phyloP scores from a whole-genome alignment of 2,797 vertebrate genomes.

The Phyllotis vaccarum region DNA sequence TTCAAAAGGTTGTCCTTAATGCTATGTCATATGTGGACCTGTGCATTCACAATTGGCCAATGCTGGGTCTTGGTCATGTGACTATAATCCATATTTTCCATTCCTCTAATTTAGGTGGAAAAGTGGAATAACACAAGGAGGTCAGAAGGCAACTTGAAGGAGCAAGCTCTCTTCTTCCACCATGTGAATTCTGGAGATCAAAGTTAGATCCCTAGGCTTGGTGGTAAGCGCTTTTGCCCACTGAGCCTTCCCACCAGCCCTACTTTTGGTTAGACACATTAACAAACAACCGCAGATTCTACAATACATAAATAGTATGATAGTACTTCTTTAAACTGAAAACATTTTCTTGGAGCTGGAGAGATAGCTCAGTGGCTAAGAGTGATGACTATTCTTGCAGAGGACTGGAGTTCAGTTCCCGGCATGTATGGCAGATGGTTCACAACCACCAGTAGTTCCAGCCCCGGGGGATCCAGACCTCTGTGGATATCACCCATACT shows the following conservation, averaged over 20 bases:
- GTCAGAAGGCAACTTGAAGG: neutral
- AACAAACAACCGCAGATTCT: neutral
- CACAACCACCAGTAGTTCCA: neutral
- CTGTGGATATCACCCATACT: neutral
- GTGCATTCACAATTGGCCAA: neutral
- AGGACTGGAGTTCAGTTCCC: neutral
- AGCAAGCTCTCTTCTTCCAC: neutral
- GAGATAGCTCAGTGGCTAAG: neutral
- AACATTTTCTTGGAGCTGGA: neutral
- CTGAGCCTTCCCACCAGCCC: neutral
- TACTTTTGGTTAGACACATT: neutral
- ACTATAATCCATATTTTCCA: slow-evolving; percentile 1
- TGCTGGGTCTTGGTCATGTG: neutral
- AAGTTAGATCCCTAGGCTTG: neutral
- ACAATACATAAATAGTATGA: neutral
- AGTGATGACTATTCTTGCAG: neutral
- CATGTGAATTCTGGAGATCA: neutral
- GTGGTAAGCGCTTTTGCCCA: neutral
- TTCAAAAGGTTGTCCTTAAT: neutral
- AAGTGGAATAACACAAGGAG: slow-evolving; percentile 32
- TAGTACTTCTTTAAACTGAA: slow-evolving; percentile 50
- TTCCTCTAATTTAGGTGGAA: neutral
- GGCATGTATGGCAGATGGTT: neutral
- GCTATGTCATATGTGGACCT: neutral
- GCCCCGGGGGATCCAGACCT: neutral